Evolutionary conservation across 2,888 invertebrate species (phyloP).

Genomic region (Eulithis prunata): DNA sequence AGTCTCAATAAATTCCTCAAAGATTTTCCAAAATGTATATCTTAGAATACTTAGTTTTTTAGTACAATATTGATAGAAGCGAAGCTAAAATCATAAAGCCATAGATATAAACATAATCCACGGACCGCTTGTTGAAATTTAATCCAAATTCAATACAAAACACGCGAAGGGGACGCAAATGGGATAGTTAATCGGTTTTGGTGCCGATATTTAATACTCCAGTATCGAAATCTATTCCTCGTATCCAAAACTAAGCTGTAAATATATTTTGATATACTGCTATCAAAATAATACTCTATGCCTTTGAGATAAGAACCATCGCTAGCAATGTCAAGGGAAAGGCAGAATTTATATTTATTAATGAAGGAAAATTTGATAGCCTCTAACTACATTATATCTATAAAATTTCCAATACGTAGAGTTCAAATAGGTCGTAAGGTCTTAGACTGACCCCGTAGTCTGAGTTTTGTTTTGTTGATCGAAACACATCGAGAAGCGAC

Average conservation of each 20-base stretch:
- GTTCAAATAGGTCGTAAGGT: slow-evolving; percentile 9
- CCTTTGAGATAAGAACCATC: slow-evolving; percentile 2
- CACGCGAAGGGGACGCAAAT: slow-evolving; percentile 5
- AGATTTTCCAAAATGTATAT: too few species aligned
- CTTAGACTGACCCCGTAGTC: too few species aligned
- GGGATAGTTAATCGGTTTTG: slow-evolving; percentile 31
- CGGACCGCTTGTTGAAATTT: slow-evolving; percentile 17
- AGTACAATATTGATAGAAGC: too few species aligned
- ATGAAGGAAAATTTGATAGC: slow-evolving; percentile 26
- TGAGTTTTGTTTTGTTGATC: too few species aligned
- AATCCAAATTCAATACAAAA: slow-evolving; percentile 32
- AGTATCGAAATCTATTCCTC: slow-evolving; percentile 30
- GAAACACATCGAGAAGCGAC: too few species aligned
- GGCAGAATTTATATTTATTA: slow-evolving; percentile 3
- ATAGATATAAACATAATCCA: background rate
- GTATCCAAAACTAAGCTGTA: slow-evolving; percentile 32
- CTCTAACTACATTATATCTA: slow-evolving; percentile 11
- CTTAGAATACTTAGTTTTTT: too few species aligned
- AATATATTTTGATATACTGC: background rate
- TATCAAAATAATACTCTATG: slow-evolving; percentile 13
- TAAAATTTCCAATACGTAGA: slow-evolving; percentile 4
- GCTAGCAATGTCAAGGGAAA: background rate
- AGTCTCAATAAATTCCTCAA: too few species aligned
- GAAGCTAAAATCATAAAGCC: background rate
- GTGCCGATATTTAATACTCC: slow-evolving; percentile 30